These are phyloP conservation scores for Scalopus aquaticus DNA, from an alignment of 2,113 vertebrate species.

Conservation along the genomic window DNA sequence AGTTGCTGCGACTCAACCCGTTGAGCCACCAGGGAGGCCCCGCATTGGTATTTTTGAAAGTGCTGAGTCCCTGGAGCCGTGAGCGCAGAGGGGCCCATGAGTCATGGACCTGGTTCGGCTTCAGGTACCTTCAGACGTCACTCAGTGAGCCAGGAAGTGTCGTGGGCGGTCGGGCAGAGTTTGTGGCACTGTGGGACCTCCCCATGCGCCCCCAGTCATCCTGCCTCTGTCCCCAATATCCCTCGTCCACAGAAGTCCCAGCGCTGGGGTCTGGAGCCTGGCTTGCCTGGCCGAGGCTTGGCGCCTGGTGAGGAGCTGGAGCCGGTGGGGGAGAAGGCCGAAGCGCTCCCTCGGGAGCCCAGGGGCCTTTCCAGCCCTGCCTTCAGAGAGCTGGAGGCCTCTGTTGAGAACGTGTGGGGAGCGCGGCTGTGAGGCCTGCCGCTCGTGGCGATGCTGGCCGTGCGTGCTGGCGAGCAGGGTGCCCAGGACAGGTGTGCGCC, in stretches of 20 bases:
- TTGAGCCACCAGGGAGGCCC: no score
- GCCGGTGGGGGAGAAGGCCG: neutral
- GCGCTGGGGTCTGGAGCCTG: neutral
- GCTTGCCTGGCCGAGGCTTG: neutral
- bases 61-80: neutral
- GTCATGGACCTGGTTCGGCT: neutral
- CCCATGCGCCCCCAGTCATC: no score
- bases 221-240: neutral
- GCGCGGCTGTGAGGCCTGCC: fast-evolving
- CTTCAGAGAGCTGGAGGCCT: neutral
- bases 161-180: no score
- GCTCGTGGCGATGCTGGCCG: neutral
- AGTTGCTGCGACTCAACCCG: no score
- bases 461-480: fast-evolving
- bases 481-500: fast-evolving
- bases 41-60: neutral
- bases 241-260: neutral
- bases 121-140: neutral
- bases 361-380: neutral
- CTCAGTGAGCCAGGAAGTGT: no score
- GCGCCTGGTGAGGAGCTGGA: neutral
- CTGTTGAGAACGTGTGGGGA: neutral
- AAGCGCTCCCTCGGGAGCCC: no score
- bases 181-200: no score
- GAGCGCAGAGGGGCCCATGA: neutral